phyloP scores from a whole-genome alignment of 1,140 invertebrate genomes.

The Drosophila rhopaloa region DNA sequence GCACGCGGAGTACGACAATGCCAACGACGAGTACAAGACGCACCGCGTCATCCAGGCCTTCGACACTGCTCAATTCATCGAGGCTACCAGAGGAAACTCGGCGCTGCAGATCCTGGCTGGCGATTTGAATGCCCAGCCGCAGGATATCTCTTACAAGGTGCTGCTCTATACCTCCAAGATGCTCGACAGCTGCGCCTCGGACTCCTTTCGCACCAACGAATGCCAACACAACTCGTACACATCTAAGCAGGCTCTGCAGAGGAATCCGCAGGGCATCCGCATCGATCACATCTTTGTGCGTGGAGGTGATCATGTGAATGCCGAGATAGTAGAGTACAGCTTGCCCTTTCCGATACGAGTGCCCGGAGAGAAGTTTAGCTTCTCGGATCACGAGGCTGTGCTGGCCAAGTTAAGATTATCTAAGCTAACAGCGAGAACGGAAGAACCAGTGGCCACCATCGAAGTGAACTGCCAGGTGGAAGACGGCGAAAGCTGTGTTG shows the following conservation, averaged over 20 bases:
- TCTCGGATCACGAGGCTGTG: conserved; percentile 97
- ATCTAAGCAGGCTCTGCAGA: conserved; percentile 85
- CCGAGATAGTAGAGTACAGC: conserved; percentile 87
- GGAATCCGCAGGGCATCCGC: conserved; percentile 91
- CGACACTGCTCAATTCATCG: conserved; percentile 97
- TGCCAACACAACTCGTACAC: conserved; percentile 94
- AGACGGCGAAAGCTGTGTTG: conserved; percentile 8
- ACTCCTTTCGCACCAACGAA: conserved; percentile 90
- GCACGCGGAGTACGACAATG: conserved; percentile 96
- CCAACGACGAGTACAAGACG: conserved; percentile 94
- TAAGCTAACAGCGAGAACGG: conserved; percentile 11
- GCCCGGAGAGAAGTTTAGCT: conserved; percentile 90
- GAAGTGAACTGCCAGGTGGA: conserved; percentile 22
- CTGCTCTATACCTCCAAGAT: conserved; percentile 84
- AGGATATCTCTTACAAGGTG: conserved; percentile 92
- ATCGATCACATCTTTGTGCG: conserved; percentile 96
- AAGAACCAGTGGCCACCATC: conserved; percentile 27
- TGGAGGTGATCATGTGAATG: conserved; percentile 83
- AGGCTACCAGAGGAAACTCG: conserved; percentile 90
- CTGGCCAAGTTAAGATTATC: conserved; percentile 86
- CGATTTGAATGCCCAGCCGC: conserved; percentile 96
- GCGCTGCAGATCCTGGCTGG: conserved; percentile 95
- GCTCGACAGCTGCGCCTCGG: conserved; percentile 85
- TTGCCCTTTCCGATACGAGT: conserved; percentile 91
- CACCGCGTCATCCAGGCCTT: conserved; percentile 96